Conservation (phyloP, 2,113 vertebrate species). For the Ochotona curzoniae region DNA sequence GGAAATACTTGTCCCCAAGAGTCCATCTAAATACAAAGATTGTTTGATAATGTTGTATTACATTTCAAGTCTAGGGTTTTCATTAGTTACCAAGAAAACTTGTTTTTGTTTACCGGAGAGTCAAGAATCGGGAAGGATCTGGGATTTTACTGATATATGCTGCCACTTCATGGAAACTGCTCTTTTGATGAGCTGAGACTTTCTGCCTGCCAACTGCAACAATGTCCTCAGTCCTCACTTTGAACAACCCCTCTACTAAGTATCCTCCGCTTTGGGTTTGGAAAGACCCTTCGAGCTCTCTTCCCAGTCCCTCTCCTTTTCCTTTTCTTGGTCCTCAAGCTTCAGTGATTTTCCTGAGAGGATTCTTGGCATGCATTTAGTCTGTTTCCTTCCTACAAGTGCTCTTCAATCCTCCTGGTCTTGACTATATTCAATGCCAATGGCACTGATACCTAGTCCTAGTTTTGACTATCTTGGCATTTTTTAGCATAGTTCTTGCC, state of each 20-base stretch:
- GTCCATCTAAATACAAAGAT: neutral
- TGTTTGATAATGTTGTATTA: neutral
- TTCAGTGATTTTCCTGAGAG: neutral
- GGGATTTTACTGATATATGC: neutral
- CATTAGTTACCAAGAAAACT: neutral
- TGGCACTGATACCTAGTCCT: neutral
- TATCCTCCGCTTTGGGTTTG: neutral
- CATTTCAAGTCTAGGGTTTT: conserved; percentile 28
- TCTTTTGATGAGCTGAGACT: neutral
- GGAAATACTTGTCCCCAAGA: too few species aligned
- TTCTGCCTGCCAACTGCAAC: neutral
- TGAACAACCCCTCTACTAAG: neutral
- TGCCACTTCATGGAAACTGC: neutral
- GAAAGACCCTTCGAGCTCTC: neutral
- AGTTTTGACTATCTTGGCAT: neutral
- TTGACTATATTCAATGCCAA: neutral
- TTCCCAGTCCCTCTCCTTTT: neutral
- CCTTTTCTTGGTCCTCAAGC: neutral
- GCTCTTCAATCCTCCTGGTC: neutral
- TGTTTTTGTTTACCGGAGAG: neutral
- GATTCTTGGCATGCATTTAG: neutral
- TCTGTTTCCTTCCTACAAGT: neutral
- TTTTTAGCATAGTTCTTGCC: neutral
- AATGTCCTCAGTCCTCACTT: neutral
- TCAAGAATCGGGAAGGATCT: neutral